Conservation (phyloP, 2,113 vertebrate species). For the Nothoprocta perdicaria region DNA sequence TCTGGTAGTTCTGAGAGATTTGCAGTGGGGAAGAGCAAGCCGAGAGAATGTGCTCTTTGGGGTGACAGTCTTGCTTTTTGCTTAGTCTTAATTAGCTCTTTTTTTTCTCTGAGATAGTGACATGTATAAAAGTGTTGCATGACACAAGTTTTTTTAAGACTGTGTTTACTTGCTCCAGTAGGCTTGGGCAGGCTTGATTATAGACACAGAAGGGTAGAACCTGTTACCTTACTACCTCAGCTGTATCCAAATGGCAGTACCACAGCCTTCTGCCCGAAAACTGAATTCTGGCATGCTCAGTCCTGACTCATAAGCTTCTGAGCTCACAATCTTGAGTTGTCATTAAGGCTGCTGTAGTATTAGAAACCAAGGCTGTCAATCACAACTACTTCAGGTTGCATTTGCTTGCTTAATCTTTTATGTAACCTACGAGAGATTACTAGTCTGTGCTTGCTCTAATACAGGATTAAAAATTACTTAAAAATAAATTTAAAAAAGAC, state of each 20-base stretch:
- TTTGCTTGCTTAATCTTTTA: conserved; percentile 53
- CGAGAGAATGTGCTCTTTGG: not conserved
- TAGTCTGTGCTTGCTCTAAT: not conserved
- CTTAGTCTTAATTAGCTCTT: conserved; percentile 45
- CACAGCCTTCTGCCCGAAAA: not conserved
- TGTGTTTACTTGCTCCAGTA: not conserved
- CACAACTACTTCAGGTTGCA: not conserved
- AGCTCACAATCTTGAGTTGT: not conserved
- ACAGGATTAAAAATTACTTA: not conserved
- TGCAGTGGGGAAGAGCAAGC: not conserved
- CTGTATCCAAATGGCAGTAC: not conserved
- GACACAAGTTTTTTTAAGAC: not conserved
- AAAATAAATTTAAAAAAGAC: not conserved
- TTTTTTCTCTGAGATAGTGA: not conserved
- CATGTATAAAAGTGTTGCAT: not conserved
- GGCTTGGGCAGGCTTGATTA: not conserved
- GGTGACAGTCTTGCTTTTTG: not conserved
- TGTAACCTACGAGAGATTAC: conserved; percentile 38
- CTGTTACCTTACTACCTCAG: not conserved
- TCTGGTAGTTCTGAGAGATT: not conserved
- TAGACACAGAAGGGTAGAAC: not conserved
- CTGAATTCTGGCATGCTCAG: not conserved
- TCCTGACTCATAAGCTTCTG: not conserved
- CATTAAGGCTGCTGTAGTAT: not conserved
- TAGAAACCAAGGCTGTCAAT: not conserved